Evolutionary conservation across 2,888 invertebrate species (phyloP).

Genomic region (Reticulitermes lucifugus): DNA sequence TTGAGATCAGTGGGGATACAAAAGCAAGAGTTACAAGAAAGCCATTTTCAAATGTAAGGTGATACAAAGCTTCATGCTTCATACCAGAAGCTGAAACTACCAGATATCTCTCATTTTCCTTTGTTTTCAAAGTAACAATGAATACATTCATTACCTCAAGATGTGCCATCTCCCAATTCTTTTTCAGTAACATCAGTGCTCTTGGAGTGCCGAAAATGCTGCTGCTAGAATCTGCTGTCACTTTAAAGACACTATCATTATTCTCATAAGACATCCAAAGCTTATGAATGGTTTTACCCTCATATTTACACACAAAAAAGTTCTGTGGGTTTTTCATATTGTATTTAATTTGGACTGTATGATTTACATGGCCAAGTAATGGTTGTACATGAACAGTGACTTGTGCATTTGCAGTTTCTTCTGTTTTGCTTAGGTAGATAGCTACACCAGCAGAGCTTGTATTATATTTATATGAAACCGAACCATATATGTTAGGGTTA

Average conservation of each 20-base stretch:
- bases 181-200: background rate
- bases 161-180: background rate
- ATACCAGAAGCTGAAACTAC: background rate
- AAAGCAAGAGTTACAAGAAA: constrained; percentile 50
- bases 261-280: background rate
- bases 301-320: background rate
- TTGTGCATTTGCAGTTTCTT: background rate
- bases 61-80: constrained; percentile 46
- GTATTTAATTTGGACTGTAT: background rate
- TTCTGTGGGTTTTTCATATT: background rate
- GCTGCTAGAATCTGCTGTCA: background rate
- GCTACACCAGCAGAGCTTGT: background rate
- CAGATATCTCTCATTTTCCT: background rate
- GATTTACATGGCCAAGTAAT: background rate
- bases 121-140: background rate
- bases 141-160: background rate
- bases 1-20: constrained; percentile 53
- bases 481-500: background rate
- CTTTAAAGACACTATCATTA: background rate
- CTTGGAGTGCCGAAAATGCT: background rate
- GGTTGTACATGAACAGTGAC: background rate
- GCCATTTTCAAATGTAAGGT: constrained; percentile 18
- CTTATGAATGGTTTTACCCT: constrained; percentile 8
- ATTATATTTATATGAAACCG: constrained; percentile 6
- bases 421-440: background rate